phyloP scores from a whole-genome alignment of 2,888 invertebrate species.

The Tetropium fuscum region DNA sequence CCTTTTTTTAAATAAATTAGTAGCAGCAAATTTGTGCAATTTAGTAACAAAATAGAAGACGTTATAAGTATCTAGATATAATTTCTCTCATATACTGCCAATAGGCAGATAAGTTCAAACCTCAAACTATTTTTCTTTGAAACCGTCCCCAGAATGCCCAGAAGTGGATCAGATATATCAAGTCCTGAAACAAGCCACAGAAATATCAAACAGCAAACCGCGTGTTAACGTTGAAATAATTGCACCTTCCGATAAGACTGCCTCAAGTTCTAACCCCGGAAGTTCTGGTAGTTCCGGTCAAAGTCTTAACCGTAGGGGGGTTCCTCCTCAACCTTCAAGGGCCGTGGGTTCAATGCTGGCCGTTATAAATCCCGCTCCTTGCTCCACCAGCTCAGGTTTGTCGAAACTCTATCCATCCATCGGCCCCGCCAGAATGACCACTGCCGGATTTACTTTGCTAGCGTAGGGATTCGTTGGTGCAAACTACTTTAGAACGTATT shows the following conservation, averaged over 20 bases:
- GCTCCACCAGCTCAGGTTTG: slow-evolving; percentile 80
- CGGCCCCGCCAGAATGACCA: slow-evolving; percentile 2
- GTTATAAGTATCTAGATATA: too few relatives aligned
- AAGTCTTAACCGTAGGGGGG: slow-evolving; percentile 67
- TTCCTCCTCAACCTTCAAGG: slow-evolving; percentile 64
- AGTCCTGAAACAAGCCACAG: slow-evolving; percentile 94
- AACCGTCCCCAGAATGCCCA: slow-evolving; percentile 52
- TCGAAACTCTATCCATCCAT: slow-evolving; percentile 46
- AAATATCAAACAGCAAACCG: slow-evolving; percentile 75
- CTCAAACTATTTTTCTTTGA: neutral
- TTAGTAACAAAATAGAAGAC: too few relatives aligned
- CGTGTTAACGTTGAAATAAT: slow-evolving; percentile 57
- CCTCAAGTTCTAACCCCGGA: slow-evolving; percentile 58
- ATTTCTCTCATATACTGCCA: too few relatives aligned
- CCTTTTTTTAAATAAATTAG: too few relatives aligned
- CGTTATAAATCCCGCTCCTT: slow-evolving; percentile 73
- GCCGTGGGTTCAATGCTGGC: slow-evolving; percentile 69
- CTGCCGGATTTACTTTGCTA: neutral
- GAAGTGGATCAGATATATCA: slow-evolving; percentile 94
- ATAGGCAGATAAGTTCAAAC: neutral
- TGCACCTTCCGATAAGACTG: slow-evolving; percentile 58
- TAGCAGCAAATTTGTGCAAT: too few relatives aligned
- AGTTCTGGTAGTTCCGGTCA: slow-evolving; percentile 68
- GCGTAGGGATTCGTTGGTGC: neutral
- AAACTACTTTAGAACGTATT: slow-evolving; percentile 1